phyloP scores from a whole-genome alignment of 2,888 invertebrate genomes.

The Sthenelais limicola region DNA sequence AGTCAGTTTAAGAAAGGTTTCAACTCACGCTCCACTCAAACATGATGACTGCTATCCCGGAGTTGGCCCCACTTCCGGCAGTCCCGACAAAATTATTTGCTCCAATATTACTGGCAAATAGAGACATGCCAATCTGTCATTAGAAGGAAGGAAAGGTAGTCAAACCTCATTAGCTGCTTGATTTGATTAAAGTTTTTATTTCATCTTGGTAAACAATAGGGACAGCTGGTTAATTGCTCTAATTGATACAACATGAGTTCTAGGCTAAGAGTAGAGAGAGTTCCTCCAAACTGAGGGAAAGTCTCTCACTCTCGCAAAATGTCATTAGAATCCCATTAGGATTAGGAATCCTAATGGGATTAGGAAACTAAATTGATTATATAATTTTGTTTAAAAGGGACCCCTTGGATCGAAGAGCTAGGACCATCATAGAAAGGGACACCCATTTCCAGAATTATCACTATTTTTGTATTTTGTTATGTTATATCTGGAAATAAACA shows the following conservation, averaged over 20 bases:
- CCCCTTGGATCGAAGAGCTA: too few relatives aligned
- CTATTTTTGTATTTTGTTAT: too few relatives aligned
- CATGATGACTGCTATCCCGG: constrained; percentile 49
- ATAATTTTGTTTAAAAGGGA: too few relatives aligned
- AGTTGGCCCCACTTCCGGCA: constrained; percentile 46
- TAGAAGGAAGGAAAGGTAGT: neutral
- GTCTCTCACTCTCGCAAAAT: too few relatives aligned
- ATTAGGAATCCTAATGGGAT: too few relatives aligned
- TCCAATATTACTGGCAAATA: constrained; percentile 51
- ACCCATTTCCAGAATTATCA: too few relatives aligned
- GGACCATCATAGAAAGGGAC: too few relatives aligned
- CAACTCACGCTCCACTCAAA: constrained; percentile 51
- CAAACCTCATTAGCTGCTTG: neutral
- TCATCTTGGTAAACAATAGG: neutral
- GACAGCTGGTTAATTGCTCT: neutral
- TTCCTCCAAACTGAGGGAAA: too few relatives aligned
- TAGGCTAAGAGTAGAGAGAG: neutral
- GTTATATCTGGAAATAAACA: too few relatives aligned
- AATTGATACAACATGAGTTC: neutral
- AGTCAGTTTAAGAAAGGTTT: neutral
- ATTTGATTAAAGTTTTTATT: neutral
- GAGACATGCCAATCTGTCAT: constrained; percentile 49
- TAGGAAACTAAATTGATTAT: too few relatives aligned
- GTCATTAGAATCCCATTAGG: too few relatives aligned
- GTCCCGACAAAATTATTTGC: constrained; percentile 46